A percentile compares a stretch with the other conserved stretches of the same genome.
These are phyloP conservation scores for Astropecten irregularis DNA, from an alignment of 53 echinoderm and acorn worm genomes.

Conservation along the genomic window DNA sequence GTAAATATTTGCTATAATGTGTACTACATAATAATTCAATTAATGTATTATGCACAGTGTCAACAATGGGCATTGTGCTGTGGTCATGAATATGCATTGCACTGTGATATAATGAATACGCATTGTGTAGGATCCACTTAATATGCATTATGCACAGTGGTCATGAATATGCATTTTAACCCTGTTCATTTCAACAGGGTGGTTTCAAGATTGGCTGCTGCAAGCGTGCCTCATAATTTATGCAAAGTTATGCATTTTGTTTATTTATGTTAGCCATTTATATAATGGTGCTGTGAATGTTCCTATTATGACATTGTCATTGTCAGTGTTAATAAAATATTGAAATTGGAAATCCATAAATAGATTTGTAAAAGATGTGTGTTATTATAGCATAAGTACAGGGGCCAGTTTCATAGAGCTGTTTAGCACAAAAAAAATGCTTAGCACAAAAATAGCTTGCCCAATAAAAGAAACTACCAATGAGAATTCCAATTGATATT, in stretches of 20 bases:
- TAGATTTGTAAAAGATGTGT: too few species aligned
- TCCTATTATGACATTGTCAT: neutral
- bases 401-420: too few species aligned
- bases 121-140: too few species aligned
- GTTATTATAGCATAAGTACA: too few species aligned
- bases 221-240: constrained; percentile 55
- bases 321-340: constrained; percentile 20
- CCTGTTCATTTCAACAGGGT: constrained; percentile 14
- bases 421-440: too few species aligned
- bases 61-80: neutral
- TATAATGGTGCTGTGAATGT: constrained; percentile 55
- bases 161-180: constrained; percentile 15
- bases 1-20: constrained; percentile 28
- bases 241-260: constrained; percentile 56
- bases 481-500: too few species aligned
- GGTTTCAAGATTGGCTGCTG: constrained; percentile 45
- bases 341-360: neutral
- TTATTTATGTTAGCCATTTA: constrained; percentile 51
- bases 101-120: too few species aligned
- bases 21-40: constrained; percentile 10
- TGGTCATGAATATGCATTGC: constrained; percentile 25
- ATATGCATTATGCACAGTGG: constrained; percentile 28
- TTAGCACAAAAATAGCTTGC: too few species aligned
- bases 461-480: too few species aligned
- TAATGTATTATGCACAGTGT: too few species aligned